Base-by-base conservation (phyloP, 1,140 invertebrate genomes). In the Cydia amplana region DNA sequence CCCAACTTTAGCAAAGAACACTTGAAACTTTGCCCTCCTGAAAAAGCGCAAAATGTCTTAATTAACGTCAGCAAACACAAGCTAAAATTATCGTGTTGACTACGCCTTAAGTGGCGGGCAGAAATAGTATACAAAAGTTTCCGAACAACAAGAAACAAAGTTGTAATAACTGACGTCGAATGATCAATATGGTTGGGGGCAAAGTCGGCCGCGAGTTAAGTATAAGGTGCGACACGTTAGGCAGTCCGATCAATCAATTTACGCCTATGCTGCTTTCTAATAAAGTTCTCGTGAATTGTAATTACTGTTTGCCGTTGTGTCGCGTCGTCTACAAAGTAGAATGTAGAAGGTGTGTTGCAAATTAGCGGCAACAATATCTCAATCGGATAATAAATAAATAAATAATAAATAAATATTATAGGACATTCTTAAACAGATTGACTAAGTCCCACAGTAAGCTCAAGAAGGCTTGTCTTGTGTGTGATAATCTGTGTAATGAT, bases 121-220 rank as follows among this genome's bases (percentile, higher is more conserved):
- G 28, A 18, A 36, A 70, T 20, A 9, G 32, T 74, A 64, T 25
- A 74, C 73, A 43, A 75, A 74, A 76, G 73, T 80, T 80, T 25
- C 23, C 55, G 72, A 78, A 76, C 74, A 77, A 79, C 76, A 78
- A 82, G 75, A 78, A 82, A 84, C 79, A 84, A 83, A 80, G 76
- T 80, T 76, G 72, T 75, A 82, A 80, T 81, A 82, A 84, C 79
- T 85, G 82, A 85, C 80, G 85, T 86, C 75, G 83, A 84, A 84
- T 86, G 83, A 88, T 90, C 85, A 88, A 88, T 89, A 89, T 79
- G 55, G 77, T 72, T 72, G 76, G 75, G 78, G 75, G 73, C 77
- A 75, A 76, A 82, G 81, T 81, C 79, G 78, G 80, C 81, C 73
- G 14, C 64, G 12, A 67, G 18, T 18, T 36, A 65, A 55, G 63